A percentile compares a stretch with the other conserved stretches of the same genome.
phyloP scores from a whole-genome alignment of 2,113 vertebrate genomes.

The Prolemur simus region DNA sequence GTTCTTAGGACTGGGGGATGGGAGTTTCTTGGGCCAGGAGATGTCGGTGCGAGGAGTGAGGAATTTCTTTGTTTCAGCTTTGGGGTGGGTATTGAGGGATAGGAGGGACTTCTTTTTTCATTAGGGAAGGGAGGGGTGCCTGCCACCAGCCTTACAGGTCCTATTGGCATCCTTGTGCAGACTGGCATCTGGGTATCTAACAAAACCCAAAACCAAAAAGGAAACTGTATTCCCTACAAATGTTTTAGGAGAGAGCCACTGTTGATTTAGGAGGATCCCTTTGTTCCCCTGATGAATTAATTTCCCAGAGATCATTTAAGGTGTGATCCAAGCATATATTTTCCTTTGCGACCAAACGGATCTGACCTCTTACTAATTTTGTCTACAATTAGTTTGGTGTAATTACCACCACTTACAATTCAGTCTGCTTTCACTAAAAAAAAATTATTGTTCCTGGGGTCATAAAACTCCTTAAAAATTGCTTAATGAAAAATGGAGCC shows the following conservation, averaged over 20 bases:
- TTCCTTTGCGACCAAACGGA: constrained; percentile 76
- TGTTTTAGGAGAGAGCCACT: background rate
- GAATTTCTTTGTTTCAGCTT: too few relatives aligned
- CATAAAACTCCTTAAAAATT: constrained; percentile 87
- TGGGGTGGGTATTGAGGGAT: too few relatives aligned
- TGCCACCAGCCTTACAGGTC: too few relatives aligned
- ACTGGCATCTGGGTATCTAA: background rate
- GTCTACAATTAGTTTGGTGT: constrained; percentile 85
- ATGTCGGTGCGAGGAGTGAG: too few relatives aligned
- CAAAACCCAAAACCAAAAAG: background rate
- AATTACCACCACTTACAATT: constrained; percentile 84
- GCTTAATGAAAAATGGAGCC: constrained; percentile 83
- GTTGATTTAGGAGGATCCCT: constrained; percentile 72
- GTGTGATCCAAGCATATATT: constrained; percentile 80
- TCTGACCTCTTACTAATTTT: constrained; percentile 84
- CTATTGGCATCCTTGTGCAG: background rate
- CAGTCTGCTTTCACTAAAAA: constrained; percentile 81
- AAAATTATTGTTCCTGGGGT: constrained; percentile 83
- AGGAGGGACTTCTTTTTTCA: too few relatives aligned
- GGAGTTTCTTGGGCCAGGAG: too few relatives aligned
- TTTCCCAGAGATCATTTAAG: constrained; percentile 81
- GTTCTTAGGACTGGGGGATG: too few relatives aligned
- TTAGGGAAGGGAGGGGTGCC: too few relatives aligned
- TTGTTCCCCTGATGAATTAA: constrained; percentile 75
- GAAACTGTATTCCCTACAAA: background rate